Percentiles rank a stretch among this genome's conserved stretches.
Evolutionary conservation across 2,888 invertebrate genomes (phyloP).

Genomic region (Nasonia oneida): DNA sequence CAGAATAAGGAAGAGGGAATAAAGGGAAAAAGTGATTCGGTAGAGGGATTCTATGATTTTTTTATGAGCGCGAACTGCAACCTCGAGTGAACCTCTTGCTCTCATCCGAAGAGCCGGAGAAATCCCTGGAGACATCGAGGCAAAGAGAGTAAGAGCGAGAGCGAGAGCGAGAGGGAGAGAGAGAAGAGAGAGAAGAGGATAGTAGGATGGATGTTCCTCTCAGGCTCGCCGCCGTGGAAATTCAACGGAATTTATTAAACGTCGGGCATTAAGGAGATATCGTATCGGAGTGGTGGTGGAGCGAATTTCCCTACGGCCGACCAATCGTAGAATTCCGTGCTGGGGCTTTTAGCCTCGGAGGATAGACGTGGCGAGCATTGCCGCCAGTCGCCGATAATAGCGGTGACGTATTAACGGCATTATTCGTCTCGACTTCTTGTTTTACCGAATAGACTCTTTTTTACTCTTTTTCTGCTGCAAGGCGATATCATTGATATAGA

Average conservation of each 20-base stretch:
- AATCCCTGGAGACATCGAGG: slow-evolving; percentile 47
- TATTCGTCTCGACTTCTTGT: slow-evolving; percentile 54
- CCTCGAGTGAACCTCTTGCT: neutral
- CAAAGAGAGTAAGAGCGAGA: slow-evolving; percentile 7
- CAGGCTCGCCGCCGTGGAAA: slow-evolving; percentile 50
- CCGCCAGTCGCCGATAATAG: slow-evolving; percentile 49
- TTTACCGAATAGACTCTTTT: slow-evolving; percentile 12
- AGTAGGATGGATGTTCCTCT: slow-evolving; percentile 51
- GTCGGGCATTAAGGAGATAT: slow-evolving; percentile 67
- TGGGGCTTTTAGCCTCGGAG: slow-evolving; percentile 40
- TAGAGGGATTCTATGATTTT: slow-evolving; percentile 55
- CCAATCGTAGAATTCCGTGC: slow-evolving; percentile 49
- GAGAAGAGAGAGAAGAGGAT: slow-evolving; percentile 8
- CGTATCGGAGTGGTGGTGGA: slow-evolving; percentile 61
- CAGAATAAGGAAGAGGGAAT: slow-evolving; percentile 41
- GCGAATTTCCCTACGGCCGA: slow-evolving; percentile 68
- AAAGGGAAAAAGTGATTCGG: slow-evolving; percentile 52
- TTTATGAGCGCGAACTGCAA: slow-evolving; percentile 47
- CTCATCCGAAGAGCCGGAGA: slow-evolving; percentile 25
- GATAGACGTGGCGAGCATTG: neutral
- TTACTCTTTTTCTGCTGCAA: neutral
- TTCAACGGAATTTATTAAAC: slow-evolving; percentile 68
- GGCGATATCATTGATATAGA: neutral
- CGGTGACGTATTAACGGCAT: slow-evolving; percentile 56
- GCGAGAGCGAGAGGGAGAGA: neutral